These are phyloP conservation scores for Eunapius fragilis DNA, from an alignment of 37 sponge, comb jelly and placozoan genomes.

Conservation along the genomic window DNA sequence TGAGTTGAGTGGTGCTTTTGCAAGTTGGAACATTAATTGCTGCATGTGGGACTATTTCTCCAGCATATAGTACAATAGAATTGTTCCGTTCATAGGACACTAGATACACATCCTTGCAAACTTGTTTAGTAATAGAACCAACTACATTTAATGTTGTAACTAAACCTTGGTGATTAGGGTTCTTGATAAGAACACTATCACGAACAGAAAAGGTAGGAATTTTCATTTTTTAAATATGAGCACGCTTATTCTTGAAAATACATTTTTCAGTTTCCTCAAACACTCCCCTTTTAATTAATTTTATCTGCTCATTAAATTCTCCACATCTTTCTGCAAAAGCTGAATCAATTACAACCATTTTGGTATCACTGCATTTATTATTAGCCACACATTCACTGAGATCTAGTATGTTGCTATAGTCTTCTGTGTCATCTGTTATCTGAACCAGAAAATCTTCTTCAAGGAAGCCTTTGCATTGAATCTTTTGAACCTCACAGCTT, in stretches of 20 bases:
- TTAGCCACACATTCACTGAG: neutral
- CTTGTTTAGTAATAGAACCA: neutral
- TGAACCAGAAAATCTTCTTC: neutral
- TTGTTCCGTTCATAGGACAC: neutral
- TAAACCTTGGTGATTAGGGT: conserved; percentile 13
- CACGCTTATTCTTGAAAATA: neutral
- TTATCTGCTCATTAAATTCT: no score
- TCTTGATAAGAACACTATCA: neutral
- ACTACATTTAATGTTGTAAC: neutral
- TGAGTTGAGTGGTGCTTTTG: neutral
- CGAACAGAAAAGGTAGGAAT: neutral
- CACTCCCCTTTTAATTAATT: neutral
- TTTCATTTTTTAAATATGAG: neutral
- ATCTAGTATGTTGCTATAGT: neutral
- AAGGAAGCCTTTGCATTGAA: neutral
- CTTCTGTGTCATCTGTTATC: neutral
- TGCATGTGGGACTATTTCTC: neutral
- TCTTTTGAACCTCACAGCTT: neutral
- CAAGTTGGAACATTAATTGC: neutral
- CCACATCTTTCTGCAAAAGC: neutral
- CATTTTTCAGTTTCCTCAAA: neutral
- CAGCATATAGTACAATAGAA: neutral
- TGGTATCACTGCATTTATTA: neutral
- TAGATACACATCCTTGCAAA: conserved; percentile 2
- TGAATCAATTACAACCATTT: neutral